phyloP scores from a whole-genome alignment of 2,113 vertebrate genomes.

The Stegastes partitus region DNA sequence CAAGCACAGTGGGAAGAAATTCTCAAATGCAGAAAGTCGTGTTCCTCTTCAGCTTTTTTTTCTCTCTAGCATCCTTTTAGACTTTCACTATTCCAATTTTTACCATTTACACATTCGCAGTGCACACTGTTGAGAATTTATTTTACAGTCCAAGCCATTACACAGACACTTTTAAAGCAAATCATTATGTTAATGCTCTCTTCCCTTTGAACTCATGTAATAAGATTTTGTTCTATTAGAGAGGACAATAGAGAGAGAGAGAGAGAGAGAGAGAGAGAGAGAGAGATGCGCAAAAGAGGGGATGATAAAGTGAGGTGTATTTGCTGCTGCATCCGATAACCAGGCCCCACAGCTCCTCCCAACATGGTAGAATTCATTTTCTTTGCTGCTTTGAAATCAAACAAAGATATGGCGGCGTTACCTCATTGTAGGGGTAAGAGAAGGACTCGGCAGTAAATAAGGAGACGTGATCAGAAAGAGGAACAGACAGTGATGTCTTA shows the following conservation, averaged over 20 bases:
- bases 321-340: slow-evolving; percentile 23
- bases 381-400: slow-evolving; percentile 12
- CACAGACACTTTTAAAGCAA: neutral
- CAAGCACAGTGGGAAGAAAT: slow-evolving; percentile 48
- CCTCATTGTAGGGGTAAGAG: neutral
- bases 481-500: neutral
- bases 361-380: slow-evolving; percentile 17
- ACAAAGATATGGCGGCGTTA: slow-evolving; percentile 7
- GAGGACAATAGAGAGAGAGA: neutral
- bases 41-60: slow-evolving; percentile 45
- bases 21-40: slow-evolving; percentile 47
- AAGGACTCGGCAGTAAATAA: slow-evolving; percentile 5
- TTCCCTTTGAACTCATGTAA: slow-evolving; percentile 17
- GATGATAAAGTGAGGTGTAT: slow-evolving; percentile 26
- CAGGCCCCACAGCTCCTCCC: neutral
- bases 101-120: neutral
- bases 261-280: slow-evolving; percentile 2
- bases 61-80: slow-evolving; percentile 25
- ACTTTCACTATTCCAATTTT: slow-evolving; percentile 23
- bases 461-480: neutral
- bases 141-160: slow-evolving; percentile 22
- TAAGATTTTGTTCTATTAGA: slow-evolving; percentile 13
- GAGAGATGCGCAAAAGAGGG: neutral
- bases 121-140: slow-evolving; percentile 1
- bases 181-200: neutral